Conservation (phyloP, 1,140 invertebrate genomes). For the Agraylea sexmaculata region DNA sequence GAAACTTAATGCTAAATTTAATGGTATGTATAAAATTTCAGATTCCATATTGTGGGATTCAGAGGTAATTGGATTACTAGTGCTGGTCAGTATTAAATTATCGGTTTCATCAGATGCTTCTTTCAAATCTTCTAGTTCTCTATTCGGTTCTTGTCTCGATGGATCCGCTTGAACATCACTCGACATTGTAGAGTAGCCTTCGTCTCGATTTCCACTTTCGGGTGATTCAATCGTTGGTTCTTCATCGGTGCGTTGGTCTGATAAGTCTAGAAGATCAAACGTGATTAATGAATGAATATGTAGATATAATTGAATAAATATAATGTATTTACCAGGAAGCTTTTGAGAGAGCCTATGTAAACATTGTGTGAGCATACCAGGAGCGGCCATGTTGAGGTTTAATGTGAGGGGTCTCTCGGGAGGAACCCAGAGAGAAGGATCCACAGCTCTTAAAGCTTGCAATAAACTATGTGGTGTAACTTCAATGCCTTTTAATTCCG, state of each 20-base stretch:
- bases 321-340: conserved; percentile 12
- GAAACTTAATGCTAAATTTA: conserved; percentile 51
- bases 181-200: conserved; percentile 83
- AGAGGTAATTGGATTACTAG: conserved; percentile 38
- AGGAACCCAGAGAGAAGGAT: conserved; percentile 49
- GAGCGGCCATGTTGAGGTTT: conserved; percentile 47
- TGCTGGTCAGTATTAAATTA: conserved; percentile 40
- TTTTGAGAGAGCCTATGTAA: conserved; percentile 19
- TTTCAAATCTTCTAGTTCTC: conserved; percentile 56
- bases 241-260: conserved; percentile 37
- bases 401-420: conserved; percentile 51
- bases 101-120: conserved; percentile 59
- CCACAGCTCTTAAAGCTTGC: conserved; percentile 44
- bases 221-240: conserved; percentile 54
- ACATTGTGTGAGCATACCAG: conserved; percentile 24
- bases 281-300: background rate
- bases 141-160: conserved; percentile 41
- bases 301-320: conserved; percentile 4
- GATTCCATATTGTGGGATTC: conserved; percentile 47
- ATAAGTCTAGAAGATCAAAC: conserved; percentile 19
- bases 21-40: conserved; percentile 55
- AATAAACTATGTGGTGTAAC: conserved; percentile 44
- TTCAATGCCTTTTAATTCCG: conserved; percentile 45
- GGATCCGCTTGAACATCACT: conserved; percentile 69
- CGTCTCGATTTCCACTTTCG: conserved; percentile 65